Conservation (phyloP, 2,113 vertebrate genomes). For the Beaufortia kweichowensis region DNA sequence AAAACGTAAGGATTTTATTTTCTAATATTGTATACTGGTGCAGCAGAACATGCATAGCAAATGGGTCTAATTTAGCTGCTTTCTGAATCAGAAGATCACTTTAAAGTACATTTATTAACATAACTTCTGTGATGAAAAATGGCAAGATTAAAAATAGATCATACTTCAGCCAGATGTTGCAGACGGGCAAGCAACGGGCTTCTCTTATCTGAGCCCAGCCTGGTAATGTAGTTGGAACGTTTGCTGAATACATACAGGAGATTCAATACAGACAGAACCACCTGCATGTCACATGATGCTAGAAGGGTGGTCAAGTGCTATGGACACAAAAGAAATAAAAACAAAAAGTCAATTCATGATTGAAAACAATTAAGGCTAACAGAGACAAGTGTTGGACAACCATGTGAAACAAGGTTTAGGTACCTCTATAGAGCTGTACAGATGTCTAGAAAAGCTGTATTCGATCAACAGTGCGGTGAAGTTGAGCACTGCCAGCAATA, state of each 20-base stretch:
- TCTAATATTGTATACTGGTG: background rate
- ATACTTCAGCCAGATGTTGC: slow-evolving; percentile 94
- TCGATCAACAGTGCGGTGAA: slow-evolving; percentile 96
- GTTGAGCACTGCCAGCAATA: slow-evolving; percentile 92
- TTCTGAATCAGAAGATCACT: background rate
- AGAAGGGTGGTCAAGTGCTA: slow-evolving; percentile 93
- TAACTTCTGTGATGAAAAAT: background rate
- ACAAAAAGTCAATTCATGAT: background rate
- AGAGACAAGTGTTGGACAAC: background rate
- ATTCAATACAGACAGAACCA: slow-evolving; percentile 95
- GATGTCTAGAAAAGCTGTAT: slow-evolving; percentile 95
- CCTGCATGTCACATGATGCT: slow-evolving; percentile 98
- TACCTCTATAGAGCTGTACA: slow-evolving; percentile 98
- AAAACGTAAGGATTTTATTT: background rate
- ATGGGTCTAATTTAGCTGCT: background rate
- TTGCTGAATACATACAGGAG: slow-evolving; percentile 98
- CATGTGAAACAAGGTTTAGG: background rate
- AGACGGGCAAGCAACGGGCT: slow-evolving; percentile 88
- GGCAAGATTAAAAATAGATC: slow-evolving; percentile 1
- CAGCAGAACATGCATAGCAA: background rate
- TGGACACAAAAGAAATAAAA: slow-evolving; percentile 29
- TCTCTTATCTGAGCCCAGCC: slow-evolving; percentile 92
- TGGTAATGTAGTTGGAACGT: slow-evolving; percentile 95
- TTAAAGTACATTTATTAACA: background rate
- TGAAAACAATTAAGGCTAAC: slow-evolving; percentile 27